Evolutionary conservation across 2,113 vertebrate genomes (phyloP).

Genomic region (Cygnus buccinator): DNA sequence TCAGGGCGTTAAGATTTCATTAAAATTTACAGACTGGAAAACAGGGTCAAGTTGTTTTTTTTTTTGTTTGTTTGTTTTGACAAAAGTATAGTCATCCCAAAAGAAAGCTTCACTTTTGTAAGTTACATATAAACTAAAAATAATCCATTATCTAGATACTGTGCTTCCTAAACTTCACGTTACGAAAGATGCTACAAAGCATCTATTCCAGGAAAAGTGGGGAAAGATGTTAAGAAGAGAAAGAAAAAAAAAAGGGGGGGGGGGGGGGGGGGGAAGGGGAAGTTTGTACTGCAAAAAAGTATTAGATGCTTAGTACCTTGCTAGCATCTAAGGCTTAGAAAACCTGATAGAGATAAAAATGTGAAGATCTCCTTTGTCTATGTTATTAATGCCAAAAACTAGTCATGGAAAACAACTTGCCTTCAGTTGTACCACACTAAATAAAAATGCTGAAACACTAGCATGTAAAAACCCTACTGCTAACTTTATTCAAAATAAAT

Average conservation of each 20-base stretch:
- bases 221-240: not conserved
- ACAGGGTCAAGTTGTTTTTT: accelerated
- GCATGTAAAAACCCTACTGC: not conserved
- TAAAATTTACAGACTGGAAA: not conserved
- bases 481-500: not conserved
- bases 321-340: not conserved
- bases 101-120: not conserved
- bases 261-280: no score
- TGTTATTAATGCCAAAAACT: not conserved
- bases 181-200: not conserved
- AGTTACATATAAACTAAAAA: not conserved
- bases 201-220: not conserved
- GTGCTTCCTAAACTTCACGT: not conserved
- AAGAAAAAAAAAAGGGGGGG: not conserved
- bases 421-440: not conserved
- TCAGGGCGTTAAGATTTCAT: not conserved
- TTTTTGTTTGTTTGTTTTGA: not conserved
- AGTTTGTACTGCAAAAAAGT: not conserved
- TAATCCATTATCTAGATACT: not conserved
- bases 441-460: not conserved
- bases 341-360: not conserved
- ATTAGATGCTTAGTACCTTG: not conserved
- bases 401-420: not conserved
- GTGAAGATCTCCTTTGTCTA: not conserved
- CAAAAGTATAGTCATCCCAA: not conserved